A percentile compares a stretch with the other conserved stretches of the same genome.
Evolutionary conservation across 2,113 vertebrate genomes (phyloP).

Genomic region (Oncorhynchus kisutch): DNA sequence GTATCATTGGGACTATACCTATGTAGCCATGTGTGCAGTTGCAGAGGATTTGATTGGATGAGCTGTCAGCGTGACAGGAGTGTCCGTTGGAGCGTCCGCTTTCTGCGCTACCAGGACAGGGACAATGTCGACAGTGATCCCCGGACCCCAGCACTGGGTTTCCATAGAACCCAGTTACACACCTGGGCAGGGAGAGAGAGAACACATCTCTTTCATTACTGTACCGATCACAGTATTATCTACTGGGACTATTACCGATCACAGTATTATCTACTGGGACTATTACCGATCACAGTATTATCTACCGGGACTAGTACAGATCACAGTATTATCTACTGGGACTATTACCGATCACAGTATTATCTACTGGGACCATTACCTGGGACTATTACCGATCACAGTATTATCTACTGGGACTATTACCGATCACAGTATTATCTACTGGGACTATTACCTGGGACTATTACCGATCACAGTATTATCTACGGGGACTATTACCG

Average conservation of each 20-base stretch:
- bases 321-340: no score
- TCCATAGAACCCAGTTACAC: conserved; percentile 80
- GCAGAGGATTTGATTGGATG: conserved; percentile 79
- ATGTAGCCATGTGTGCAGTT: conserved; percentile 77
- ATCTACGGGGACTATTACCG: no score
- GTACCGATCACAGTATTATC: no score
- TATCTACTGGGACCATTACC: no score
- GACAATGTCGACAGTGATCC: conserved; percentile 83
- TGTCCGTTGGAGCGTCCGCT: conserved; percentile 77
- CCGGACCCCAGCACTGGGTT: conserved; percentile 82
- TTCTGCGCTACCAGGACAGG: conserved; percentile 79
- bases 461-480: no score
- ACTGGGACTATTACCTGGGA: no score
- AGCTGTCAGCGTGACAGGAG: conserved; percentile 70
- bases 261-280: background rate
- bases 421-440: no score
- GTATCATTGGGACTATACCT: conserved; percentile 63
- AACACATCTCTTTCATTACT: background rate
- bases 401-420: no score
- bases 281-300: background rate
- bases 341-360: no score
- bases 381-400: no score
- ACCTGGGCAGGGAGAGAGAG: conserved; percentile 60
- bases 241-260: background rate
- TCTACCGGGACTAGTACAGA: no score